phyloP scores from a whole-genome alignment of 2,888 invertebrate species.

The Stomorhina lunata region DNA sequence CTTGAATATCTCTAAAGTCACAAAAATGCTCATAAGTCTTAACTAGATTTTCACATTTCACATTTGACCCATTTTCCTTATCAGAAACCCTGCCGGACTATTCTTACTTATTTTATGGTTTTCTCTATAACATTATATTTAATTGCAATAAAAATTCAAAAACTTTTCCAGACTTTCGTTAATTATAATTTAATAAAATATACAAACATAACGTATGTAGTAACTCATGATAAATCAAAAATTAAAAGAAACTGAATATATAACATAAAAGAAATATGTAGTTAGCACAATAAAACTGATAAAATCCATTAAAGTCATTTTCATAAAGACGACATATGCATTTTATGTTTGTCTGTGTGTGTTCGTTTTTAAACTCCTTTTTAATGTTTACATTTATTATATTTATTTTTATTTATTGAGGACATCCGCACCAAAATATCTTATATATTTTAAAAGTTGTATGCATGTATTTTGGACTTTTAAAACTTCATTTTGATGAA shows the following conservation, averaged over 20 bases:
- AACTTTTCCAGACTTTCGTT: conserved; percentile 47
- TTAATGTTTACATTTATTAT: conserved; percentile 13
- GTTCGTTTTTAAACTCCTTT: conserved; percentile 7
- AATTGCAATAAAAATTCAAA: conserved; percentile 58
- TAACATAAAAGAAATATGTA: conserved; percentile 29
- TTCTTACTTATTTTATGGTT: too few relatives aligned
- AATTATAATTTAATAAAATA: conserved; percentile 1
- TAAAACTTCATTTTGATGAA: too few relatives aligned
- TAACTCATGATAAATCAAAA: conserved; percentile 43
- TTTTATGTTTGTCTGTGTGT: conserved; percentile 19
- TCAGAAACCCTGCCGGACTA: too few relatives aligned
- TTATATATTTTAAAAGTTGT: too few relatives aligned
- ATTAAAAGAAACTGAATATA: conserved; percentile 29
- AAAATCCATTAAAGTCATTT: conserved; percentile 64
- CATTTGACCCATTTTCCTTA: too few relatives aligned
- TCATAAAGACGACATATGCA: conserved; percentile 35
- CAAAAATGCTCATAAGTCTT: too few relatives aligned
- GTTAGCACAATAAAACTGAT: conserved; percentile 38
- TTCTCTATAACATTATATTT: conserved; percentile 30
- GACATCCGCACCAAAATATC: too few relatives aligned
- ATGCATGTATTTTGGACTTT: too few relatives aligned
- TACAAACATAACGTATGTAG: too few relatives aligned
- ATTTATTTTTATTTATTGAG: conserved; percentile 35
- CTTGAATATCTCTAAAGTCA: too few relatives aligned
- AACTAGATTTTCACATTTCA: too few relatives aligned